Conservation (phyloP, 2,113 vertebrate species). For the Hoplias malabaricus region DNA sequence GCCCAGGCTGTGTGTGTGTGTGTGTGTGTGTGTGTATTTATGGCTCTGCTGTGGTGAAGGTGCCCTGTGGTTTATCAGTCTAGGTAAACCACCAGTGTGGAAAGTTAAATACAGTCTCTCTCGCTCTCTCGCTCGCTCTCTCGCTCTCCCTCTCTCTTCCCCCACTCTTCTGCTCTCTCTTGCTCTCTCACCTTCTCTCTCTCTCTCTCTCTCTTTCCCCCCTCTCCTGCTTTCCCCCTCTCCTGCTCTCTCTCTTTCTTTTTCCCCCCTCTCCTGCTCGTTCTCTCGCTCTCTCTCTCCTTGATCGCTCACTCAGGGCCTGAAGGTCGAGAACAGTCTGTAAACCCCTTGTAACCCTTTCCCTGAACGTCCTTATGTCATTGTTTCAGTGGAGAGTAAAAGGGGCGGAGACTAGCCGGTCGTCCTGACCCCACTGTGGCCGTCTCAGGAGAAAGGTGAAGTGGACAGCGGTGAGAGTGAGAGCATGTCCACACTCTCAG, state of each 20-base stretch:
- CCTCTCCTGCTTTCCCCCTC: neutral
- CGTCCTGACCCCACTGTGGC: no score
- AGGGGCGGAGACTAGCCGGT: no score
- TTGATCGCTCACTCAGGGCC: neutral
- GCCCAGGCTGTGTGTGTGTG: slow-evolving; percentile 11
- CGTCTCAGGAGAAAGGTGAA: no score
- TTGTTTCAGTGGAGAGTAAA: no score
- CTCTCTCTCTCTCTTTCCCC: neutral
- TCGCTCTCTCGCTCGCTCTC: neutral
- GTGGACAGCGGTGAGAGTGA: no score
- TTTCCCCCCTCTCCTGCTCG: no score
- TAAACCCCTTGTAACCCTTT: no score
- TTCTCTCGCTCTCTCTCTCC: no score
- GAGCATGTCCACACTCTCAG: no score
- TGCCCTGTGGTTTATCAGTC: slow-evolving; percentile 47
- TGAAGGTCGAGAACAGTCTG: neutral
- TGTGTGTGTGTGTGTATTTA: slow-evolving; percentile 19
- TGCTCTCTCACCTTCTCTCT: no score
- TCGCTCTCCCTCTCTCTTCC: neutral
- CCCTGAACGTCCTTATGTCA: no score
- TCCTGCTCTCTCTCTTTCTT: neutral
- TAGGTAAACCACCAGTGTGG: slow-evolving; percentile 41
- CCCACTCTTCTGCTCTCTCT: no score
- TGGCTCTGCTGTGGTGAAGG: slow-evolving; percentile 31
- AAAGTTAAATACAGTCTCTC: slow-evolving; percentile 45